A percentile compares a stretch with the other conserved stretches of the same genome.
phyloP scores from a whole-genome alignment of 2,888 invertebrate species.

The Apotomis betuletana region DNA sequence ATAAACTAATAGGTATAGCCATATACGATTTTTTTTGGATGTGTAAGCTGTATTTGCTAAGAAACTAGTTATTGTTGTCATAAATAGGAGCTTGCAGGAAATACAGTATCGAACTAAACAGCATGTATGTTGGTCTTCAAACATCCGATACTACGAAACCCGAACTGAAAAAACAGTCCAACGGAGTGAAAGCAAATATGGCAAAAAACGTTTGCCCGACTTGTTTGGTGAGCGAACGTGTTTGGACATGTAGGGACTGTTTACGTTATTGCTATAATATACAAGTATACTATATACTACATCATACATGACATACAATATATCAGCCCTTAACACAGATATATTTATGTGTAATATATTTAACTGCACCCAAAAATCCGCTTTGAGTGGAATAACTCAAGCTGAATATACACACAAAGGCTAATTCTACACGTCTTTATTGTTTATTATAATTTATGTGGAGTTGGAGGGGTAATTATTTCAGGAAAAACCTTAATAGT shows the following conservation, averaged over 20 bases:
- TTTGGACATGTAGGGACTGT: slow-evolving; percentile 29
- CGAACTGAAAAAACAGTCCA: slow-evolving; percentile 40
- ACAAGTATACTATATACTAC: not conserved
- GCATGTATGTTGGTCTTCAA: slow-evolving; percentile 31
- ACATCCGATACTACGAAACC: slow-evolving; percentile 36
- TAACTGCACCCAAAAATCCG: not conserved
- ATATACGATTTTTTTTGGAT: too few relatives aligned
- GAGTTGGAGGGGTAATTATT: too few relatives aligned
- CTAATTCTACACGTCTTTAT: too few relatives aligned
- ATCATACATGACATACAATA: slow-evolving; percentile 4
- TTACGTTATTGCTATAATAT: slow-evolving; percentile 22
- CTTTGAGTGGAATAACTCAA: too few relatives aligned
- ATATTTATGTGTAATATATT: not conserved
- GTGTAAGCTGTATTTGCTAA: not conserved
- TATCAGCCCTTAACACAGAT: not conserved
- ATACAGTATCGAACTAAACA: slow-evolving; percentile 19
- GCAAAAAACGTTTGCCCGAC: slow-evolving; percentile 37
- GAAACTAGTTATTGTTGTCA: not conserved
- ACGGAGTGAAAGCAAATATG: slow-evolving; percentile 40
- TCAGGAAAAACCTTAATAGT: too few relatives aligned
- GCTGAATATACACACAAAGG: too few relatives aligned
- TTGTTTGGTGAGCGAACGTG: slow-evolving; percentile 25
- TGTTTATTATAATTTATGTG: too few relatives aligned
- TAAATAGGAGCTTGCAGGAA: slow-evolving; percentile 23
- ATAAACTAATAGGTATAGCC: too few relatives aligned